These are phyloP conservation scores for Sphenodon punctatus DNA, from an alignment of 2,797 vertebrate genomes.

Conservation along the genomic window DNA sequence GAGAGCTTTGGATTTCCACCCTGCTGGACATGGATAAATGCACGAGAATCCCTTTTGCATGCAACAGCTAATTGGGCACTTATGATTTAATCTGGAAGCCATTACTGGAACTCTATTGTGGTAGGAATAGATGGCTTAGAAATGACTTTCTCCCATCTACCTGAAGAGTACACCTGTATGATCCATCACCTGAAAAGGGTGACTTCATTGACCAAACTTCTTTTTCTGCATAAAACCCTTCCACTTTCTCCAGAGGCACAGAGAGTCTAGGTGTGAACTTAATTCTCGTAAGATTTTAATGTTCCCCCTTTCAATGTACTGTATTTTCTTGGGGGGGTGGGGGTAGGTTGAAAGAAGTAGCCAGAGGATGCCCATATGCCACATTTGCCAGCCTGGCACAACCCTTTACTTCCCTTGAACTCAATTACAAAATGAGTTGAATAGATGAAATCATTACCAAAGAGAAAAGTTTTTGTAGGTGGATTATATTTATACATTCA, in stretches of 20 bases:
- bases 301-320: too few relatives aligned
- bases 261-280: too few relatives aligned
- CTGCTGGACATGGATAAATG: conserved; percentile 26
- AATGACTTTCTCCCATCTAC: background rate
- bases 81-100: conserved; percentile 30
- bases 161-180: background rate
- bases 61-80: conserved; percentile 55
- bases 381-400: fast-evolving
- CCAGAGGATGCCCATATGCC: background rate
- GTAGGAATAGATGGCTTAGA: fast-evolving
- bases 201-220: background rate
- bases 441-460: background rate
- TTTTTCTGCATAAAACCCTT: background rate
- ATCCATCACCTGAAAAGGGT: background rate
- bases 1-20: conserved; percentile 52
- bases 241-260: background rate
- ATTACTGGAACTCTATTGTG: background rate
- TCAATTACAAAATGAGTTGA: background rate
- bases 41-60: conserved; percentile 37
- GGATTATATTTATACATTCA: background rate
- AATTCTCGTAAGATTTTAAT: too few relatives aligned
- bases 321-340: too few relatives aligned
- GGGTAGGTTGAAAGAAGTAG: background rate
- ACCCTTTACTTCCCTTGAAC: background rate
- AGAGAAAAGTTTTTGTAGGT: background rate